Percentiles rank a stretch among this genome's conserved stretches.
phyloP scores from a whole-genome alignment of 2,888 invertebrate genomes.

The Ctenicera cuprea region DNA sequence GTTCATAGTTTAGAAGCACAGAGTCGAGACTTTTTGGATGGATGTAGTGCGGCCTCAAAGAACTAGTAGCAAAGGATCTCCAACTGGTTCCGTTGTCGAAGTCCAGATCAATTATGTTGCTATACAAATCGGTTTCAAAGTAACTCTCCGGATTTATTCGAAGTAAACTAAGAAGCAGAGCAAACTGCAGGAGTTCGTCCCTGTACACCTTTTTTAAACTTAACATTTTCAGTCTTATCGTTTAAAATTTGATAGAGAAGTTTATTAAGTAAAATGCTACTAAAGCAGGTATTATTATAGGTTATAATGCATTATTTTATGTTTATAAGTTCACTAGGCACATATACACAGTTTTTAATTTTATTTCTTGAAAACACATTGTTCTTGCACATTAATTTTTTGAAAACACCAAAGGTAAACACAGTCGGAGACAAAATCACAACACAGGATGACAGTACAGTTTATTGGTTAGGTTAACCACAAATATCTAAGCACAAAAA shows the following conservation, averaged over 20 bases:
- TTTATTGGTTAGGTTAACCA: slow-evolving; percentile 45
- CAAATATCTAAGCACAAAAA: neutral
- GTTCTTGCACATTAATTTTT: slow-evolving; percentile 8
- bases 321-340: neutral
- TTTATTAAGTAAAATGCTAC: neutral
- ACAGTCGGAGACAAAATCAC: neutral
- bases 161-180: slow-evolving; percentile 87
- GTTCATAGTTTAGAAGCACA: slow-evolving; percentile 82
- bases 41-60: slow-evolving; percentile 78
- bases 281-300: neutral
- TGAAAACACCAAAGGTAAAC: slow-evolving; percentile 36
- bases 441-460: slow-evolving; percentile 43
- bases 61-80: slow-evolving; percentile 76
- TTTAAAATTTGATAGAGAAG: neutral
- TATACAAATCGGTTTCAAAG: slow-evolving; percentile 74
- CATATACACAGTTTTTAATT: neutral
- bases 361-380: slow-evolving; percentile 10
- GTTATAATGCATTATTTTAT: neutral
- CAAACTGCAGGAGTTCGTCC: slow-evolving; percentile 87
- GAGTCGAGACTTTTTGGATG: slow-evolving; percentile 85
- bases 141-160: slow-evolving; percentile 85
- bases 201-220: slow-evolving; percentile 88
- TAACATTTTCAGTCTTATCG: slow-evolving; percentile 76
- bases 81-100: slow-evolving; percentile 83
- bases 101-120: slow-evolving; percentile 70